Conservation (phyloP, 2,888 invertebrate genomes). For the Lepidochrysops patricia region DNA sequence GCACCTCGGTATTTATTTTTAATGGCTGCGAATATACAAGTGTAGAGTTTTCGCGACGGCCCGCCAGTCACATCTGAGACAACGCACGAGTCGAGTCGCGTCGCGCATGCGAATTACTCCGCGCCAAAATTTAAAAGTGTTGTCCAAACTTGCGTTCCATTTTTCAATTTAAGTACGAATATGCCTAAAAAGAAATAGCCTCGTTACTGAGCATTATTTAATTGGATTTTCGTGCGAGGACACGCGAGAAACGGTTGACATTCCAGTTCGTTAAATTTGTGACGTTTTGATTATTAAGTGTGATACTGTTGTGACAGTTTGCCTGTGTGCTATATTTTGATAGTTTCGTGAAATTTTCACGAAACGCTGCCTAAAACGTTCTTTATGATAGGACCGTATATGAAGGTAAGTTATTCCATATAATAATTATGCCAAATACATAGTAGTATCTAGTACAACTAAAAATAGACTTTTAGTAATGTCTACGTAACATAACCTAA, state of each 20-base stretch:
- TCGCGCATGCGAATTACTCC: constrained; percentile 48
- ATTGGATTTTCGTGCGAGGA: constrained; percentile 27
- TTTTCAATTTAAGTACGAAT: constrained; percentile 29
- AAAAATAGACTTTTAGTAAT: neutral
- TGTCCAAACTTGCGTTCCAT: constrained; percentile 31
- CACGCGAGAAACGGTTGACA: constrained; percentile 47
- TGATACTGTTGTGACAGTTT: constrained; percentile 48
- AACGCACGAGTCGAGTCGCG: constrained; percentile 48
- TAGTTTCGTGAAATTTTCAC: constrained; percentile 70
- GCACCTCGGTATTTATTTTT: constrained; percentile 60
- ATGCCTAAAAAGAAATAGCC: constrained; percentile 69
- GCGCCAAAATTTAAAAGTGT: constrained; percentile 48
- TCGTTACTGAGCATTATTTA: constrained; percentile 15
- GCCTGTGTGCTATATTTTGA: constrained; percentile 43
- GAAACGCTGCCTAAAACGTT: constrained; percentile 53
- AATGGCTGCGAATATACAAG: constrained; percentile 65
- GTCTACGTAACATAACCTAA: constrained; percentile 7
- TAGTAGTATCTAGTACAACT: neutral
- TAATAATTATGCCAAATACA: constrained; percentile 20
- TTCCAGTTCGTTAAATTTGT: constrained; percentile 44
- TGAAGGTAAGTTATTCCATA: constrained; percentile 59
- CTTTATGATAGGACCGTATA: constrained; percentile 74
- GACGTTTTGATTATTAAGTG: constrained; percentile 44
- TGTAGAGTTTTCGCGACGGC: constrained; percentile 46
- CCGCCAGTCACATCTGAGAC: constrained; percentile 63